Base-by-base conservation (phyloP, 2,888 invertebrate genomes). In the Polyommatus iphigenia region DNA sequence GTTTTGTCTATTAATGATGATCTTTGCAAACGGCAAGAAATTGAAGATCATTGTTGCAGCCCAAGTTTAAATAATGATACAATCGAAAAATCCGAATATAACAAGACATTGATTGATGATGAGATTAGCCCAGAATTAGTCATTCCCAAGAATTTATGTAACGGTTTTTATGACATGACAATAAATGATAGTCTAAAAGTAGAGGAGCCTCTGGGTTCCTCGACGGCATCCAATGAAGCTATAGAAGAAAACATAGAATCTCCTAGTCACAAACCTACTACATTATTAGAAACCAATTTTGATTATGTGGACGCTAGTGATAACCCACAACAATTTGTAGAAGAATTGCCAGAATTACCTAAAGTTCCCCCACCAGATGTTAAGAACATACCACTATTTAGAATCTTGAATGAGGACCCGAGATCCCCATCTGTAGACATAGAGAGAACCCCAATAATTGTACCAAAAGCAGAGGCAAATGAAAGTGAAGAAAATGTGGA, bases 281-380 rank as follows among this genome's bases (percentile, higher is more conserved):
- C 89, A 71, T 86, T 96, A 59, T 86, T 96, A 80, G 95, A 96
- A 89, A 96, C 96, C 29, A 95, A 95, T 86, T 94, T 96, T 88
- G 95, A 96, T 83, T 95, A 90, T 88, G 85, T 94, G 54, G 95
- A 95, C 85, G 81, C 76, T 81, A 85, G 86, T 71, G 81, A 82
- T 82, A 87, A 89, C 15, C 85, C 84, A 80, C 86, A 87, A 81
- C 87, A 88, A 76, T 88, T 83, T 81, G 77, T 80, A 24, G 76
- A 83, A 24, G 81, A 79, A 29, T n/a, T 13, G 13, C 10, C 75
- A 29, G 18, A 54, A 62, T 13, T 20, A 20, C 29, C 75, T 29
- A 67, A 78, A 20, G 76, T 50, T n/a, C 54, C 36, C 36, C n/a
- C 59, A 32, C 79, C 76, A 36, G 46, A 59, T 77, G 82, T 54